Percentiles rank a stretch among this genome's conserved stretches.
phyloP scores from a whole-genome alignment of 2,797 vertebrate species.

The Malacoraja senta region DNA sequence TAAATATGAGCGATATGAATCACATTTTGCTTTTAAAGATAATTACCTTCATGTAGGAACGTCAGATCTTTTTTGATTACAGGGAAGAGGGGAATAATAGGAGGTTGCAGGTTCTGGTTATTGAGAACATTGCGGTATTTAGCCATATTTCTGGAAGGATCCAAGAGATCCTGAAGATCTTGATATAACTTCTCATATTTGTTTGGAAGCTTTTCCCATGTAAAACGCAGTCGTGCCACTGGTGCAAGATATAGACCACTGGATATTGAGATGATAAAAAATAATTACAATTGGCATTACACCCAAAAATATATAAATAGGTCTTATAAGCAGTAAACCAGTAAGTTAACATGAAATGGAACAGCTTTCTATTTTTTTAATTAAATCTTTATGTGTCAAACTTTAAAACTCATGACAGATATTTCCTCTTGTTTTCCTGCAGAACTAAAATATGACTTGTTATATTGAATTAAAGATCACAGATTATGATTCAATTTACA shows the following conservation, averaged over 20 bases:
- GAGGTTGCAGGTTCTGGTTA: conserved; percentile 94
- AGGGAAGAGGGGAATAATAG: conserved; percentile 93
- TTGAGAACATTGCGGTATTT: conserved; percentile 97
- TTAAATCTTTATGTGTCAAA: not conserved
- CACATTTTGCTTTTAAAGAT: not conserved
- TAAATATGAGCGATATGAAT: not conserved
- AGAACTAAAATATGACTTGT: not conserved
- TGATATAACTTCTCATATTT: conserved; percentile 97
- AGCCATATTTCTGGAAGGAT: conserved; percentile 97
- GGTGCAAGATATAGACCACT: conserved; percentile 93
- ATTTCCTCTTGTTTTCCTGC: not conserved
- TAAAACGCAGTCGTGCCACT: conserved; percentile 86
- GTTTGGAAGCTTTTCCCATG: conserved; percentile 96
- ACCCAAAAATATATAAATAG: not conserved
- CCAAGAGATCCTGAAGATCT: conserved; percentile 95
- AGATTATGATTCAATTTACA: not conserved
- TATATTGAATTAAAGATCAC: not conserved
- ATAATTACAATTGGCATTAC: not conserved
- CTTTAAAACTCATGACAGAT: not conserved
- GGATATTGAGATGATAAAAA: conserved; percentile 38
- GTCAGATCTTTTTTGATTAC: conserved; percentile 99
- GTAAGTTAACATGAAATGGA: not conserved
- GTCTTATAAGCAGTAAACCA: not conserved
- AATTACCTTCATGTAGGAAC: conserved; percentile 89
- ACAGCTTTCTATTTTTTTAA: not conserved